Base-by-base conservation (phyloP, 1,140 invertebrate genomes). In the Papilio xuthus region DNA sequence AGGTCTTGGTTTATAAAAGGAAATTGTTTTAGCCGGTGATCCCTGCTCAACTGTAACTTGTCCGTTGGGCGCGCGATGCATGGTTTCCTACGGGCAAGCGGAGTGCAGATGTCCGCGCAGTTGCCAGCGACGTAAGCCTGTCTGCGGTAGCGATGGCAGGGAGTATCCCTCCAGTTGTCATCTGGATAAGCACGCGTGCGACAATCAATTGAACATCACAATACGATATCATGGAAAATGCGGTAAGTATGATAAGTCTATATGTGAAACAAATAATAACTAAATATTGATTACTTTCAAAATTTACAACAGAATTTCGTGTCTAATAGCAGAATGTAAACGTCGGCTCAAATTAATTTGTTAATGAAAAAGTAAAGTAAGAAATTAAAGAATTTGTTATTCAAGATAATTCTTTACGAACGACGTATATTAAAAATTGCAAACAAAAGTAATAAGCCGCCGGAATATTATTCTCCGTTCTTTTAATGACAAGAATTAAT, bases 171-270 rank as follows among this genome's bases (percentile, higher is more conserved):
- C 97, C 82, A 94, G 96, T 69, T 99, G 98, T 93, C 97, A 98
- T 86, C 94, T 99, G 73, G 96, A 96, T 82, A 95, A 95, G 82
- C 95, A 95, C 15, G 96, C 97, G 0, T 99, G 98, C 91, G 94
- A 95, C 32, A 94, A 95, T 50, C 95, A 96, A 82, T 94, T 95
- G 77, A 97, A 97, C 86, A 96, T 98, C 81, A 96, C 96, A 7
- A 95, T 98, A 83, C 97, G 97, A 89, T 98, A 97, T 92, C 95
- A 96, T 79, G 98, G 98, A 60, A 97, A 97, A 95, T 99, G 98
- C 94, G 98, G 98, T 98, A 94, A 96, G 97, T 95, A 4, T 18
- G 98, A 98, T 98, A 94, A 96, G 97, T 95, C 3, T 18, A 28
- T 4, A 28, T 15, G 9, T 15, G 4, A 23, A 23, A 56, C 0